Base-by-base conservation (phyloP, 2,113 vertebrate genomes). In the Otus sunia region DNA sequence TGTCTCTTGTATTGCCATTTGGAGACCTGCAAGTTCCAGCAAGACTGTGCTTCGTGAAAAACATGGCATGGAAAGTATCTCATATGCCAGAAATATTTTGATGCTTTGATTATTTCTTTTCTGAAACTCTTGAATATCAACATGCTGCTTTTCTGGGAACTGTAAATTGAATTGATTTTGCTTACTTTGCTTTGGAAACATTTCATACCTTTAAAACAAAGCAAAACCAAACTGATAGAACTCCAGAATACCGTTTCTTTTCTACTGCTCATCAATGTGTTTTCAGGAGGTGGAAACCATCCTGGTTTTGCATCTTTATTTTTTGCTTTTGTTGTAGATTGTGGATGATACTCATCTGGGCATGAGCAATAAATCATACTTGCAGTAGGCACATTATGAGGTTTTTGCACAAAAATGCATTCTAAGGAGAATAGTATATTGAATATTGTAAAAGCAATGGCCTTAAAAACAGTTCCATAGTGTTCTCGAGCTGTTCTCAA, bases 11-110 rank as follows among this genome's bases (percentile, higher is more conserved):
- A 39, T 56, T 86, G 86, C 83, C 73, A 82, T 90, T 94, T 95
- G 91, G 94, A 95, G 91, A 73, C 89, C 86, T 84, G 45, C 50
- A 47, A n/a, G 80, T 92, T 95, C 86, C 69, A 92, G 81, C 73
- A 89, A 56, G 80, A 29, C 68, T 78, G 12, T 82, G 56, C 69
- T 82, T 85, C 50, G 5, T 76, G 66, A 85, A 62, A 73, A 82
- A 29, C 41, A 1, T 45, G 82, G 39, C 41, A 6, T 34, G 69
- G 86, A 7, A 69, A 45, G 45, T n/a, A 37, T 45, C 58, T 84
- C 56, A 34, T 22, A 41, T 68, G 49, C 80, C 86, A 91, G 60
- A 60, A 92, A 78, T 95, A 66, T n/a, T 89, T 71, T 76, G 80
- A 75, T 79, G 49, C 27, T 88, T 55, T 72, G 58, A 34, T 64